Evolutionary conservation across 2,113 vertebrate genomes (phyloP).

Genomic region (Amblyornis subalaris): DNA sequence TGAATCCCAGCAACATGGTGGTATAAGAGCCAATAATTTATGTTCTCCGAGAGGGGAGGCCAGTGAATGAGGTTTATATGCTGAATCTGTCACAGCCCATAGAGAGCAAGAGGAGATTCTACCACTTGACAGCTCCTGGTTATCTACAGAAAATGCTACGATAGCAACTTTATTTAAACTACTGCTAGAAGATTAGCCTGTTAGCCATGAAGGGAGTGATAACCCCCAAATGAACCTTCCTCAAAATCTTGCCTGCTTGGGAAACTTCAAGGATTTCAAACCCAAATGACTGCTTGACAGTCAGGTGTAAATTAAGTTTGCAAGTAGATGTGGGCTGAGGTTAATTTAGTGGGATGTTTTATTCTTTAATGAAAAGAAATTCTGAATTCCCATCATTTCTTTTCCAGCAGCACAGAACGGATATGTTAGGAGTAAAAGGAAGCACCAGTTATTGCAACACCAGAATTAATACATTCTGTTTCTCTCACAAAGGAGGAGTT

Average conservation of each 20-base stretch:
- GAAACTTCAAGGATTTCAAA: constrained; percentile 28
- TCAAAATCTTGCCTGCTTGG: not conserved
- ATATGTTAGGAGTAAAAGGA: not conserved
- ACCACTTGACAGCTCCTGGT: constrained; percentile 14
- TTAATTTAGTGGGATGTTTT: constrained; percentile 35
- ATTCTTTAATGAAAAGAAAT: not conserved
- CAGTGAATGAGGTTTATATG: constrained; percentile 52
- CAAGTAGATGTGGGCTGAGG: not conserved
- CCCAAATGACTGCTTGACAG: not conserved
- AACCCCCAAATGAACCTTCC: constrained; percentile 31
- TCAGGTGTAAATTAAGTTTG: constrained; percentile 46
- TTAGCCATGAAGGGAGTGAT: constrained; percentile 18
- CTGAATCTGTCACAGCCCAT: constrained; percentile 49
- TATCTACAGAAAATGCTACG: constrained; percentile 36
- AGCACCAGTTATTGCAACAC: not conserved
- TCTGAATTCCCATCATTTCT: not conserved
- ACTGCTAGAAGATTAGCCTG: not conserved
- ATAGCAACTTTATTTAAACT: constrained; percentile 21
- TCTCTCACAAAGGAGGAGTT: not conserved
- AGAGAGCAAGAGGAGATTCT: constrained; percentile 35
- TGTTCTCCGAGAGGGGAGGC: constrained; percentile 36
- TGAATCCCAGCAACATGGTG: constrained; percentile 65
- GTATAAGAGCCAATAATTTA: constrained; percentile 66
- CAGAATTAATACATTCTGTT: constrained; percentile 1
- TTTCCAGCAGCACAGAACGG: fast-evolving